Evolutionary conservation across 2,888 invertebrate genomes (phyloP), one percentile per base, ranked within the genome.

Genomic region (Drosophila demipolita): DNA sequence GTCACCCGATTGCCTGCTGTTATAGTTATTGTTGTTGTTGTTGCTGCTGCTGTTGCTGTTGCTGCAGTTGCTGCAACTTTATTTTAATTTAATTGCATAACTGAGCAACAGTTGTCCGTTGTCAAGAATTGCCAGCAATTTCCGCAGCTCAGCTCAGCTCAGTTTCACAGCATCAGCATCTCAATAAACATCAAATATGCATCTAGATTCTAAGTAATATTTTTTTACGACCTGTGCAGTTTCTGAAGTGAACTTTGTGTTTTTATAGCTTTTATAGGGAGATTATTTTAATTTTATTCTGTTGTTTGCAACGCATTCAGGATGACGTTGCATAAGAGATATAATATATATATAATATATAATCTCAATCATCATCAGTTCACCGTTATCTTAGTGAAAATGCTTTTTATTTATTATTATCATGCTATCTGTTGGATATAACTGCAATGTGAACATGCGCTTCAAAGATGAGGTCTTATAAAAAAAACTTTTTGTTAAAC

Each of bases 41-140:
- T 64, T 42, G 74, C 66, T 64, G 57, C 11, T 63, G 65, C 7
- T 52, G 45, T 32, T 60, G 53, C 50, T 75, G 60, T 64, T 48
- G 74, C 68, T 54, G 52, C 20, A 17, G 55, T 75, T 66, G 69
- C 57, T 75, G 67, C 73, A 77, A 75, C 66, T 81, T 84, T 79
- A 87, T 82, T 89, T 77, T 82, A 78, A 89, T 89, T 90, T 82
- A 82, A 80, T 85, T 86, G 78, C 85, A 80, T 90, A 89, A 89
- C 78, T 78, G 78, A 71, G 80, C 55, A 80, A 76, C 83, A 77
- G 83, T 79, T 80, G 78, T 82, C 84, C 78, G 78, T 82, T 78
- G 85, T 89, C 87, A 87, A 89, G 87, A 85, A 85, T 89, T 80
- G 77, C 73, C 58, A 70, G 69, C 71, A 67, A 87, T 89, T 85